These are phyloP conservation scores for Chauna torquata DNA, from an alignment of 2,113 vertebrate genomes.

Conservation along the genomic window DNA sequence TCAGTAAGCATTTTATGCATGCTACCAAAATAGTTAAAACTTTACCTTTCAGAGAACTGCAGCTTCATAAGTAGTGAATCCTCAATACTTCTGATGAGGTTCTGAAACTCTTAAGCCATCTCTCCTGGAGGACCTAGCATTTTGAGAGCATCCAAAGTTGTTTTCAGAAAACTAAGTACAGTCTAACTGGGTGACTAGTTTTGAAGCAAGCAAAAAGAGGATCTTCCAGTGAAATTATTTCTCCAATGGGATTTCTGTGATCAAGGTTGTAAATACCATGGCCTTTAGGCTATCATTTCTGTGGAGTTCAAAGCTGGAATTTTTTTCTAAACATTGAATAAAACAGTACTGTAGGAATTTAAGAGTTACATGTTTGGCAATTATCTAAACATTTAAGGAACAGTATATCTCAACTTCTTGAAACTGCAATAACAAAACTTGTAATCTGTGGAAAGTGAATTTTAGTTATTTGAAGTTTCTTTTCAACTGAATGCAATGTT, in stretches of 20 bases:
- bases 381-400: not conserved
- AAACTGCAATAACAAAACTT: not conserved
- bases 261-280: not conserved
- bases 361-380: not conserved
- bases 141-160: not conserved
- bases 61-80: not conserved
- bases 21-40: not conserved
- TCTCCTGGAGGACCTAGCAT: constrained; percentile 25
- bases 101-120: not conserved
- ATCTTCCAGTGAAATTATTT: not conserved
- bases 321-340: not conserved
- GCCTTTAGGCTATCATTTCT: not conserved
- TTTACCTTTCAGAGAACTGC: not conserved
- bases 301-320: not conserved
- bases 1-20: not conserved
- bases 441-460: not conserved
- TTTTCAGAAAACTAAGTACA: not conserved
- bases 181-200: not conserved
- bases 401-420: not conserved
- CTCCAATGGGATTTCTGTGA: not conserved
- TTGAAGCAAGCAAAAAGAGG: not conserved
- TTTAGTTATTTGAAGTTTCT: not conserved
- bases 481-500: not conserved
- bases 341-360: not conserved
- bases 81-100: not conserved